phyloP scores from a whole-genome alignment of 2,888 invertebrate species.

The Coremacera marginata region DNA sequence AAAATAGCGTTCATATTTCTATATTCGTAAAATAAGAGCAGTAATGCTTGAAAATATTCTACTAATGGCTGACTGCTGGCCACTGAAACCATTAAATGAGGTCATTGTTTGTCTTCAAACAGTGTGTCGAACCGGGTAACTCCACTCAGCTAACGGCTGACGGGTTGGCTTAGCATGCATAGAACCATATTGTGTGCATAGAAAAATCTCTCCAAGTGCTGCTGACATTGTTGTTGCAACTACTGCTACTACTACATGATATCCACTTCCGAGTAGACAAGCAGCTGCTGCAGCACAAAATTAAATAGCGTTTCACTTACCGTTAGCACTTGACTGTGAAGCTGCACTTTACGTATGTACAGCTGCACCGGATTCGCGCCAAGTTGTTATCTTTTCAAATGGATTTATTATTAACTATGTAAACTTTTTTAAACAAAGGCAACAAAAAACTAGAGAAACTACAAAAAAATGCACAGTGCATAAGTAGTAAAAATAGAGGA shows the following conservation, averaged over 20 bases:
- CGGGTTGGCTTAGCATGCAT: not conserved
- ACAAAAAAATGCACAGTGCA: not conserved
- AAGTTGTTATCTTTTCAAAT: conserved; percentile 43
- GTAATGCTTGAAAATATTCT: no score
- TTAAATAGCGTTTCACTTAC: conserved; percentile 9
- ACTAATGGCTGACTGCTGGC: not conserved
- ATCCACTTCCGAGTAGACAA: not conserved
- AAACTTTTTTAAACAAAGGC: conserved; percentile 36
- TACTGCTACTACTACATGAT: not conserved
- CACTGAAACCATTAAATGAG: conserved; percentile 7
- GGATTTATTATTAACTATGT: conserved; percentile 47
- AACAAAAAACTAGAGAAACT: not conserved
- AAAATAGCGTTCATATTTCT: no score
- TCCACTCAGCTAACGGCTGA: not conserved
- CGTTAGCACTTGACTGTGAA: not conserved
- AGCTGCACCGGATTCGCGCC: not conserved
- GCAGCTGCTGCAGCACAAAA: not conserved
- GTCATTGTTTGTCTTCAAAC: conserved; percentile 21
- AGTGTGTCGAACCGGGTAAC: not conserved
- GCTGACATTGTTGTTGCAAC: not conserved
- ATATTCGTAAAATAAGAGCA: no score
- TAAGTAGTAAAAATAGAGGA: no score
- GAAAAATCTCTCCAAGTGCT: not conserved
- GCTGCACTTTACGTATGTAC: not conserved
- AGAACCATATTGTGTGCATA: not conserved